Evolutionary conservation across 2,797 vertebrate genomes (phyloP).

Genomic region (Danio jaintianensis): DNA sequence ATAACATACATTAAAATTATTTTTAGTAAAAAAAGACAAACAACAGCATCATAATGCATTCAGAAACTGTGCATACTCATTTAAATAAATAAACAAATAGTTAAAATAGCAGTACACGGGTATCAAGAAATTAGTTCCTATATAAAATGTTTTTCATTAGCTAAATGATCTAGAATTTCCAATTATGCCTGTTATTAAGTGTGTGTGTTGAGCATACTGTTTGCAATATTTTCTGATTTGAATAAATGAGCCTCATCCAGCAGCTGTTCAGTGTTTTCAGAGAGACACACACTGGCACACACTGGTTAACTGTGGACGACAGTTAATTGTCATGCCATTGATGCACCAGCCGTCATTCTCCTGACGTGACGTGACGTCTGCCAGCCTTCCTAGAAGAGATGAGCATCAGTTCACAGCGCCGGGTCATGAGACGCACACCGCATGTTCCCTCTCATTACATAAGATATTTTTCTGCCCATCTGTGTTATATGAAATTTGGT

Average conservation of each 20-base stretch:
- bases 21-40: no score
- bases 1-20: no score
- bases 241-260: conserved; percentile 27
- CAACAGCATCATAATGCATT: not conserved
- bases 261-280: conserved; percentile 40
- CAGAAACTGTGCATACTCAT: not conserved
- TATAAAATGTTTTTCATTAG: no score
- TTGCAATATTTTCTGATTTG: conserved; percentile 5
- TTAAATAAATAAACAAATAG: no score
- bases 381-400: not conserved
- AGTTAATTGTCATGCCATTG: conserved; percentile 56
- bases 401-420: not conserved
- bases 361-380: not conserved
- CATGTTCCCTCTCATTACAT: no score
- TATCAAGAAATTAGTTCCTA: no score
- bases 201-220: not conserved
- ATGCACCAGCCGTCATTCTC: conserved; percentile 23
- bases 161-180: no score
- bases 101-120: no score
- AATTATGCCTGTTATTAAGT: not conserved
- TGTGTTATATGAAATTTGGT: no score
- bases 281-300: conserved; percentile 18
- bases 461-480: not conserved
- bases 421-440: not conserved
- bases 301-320: conserved; percentile 44